phyloP scores from a whole-genome alignment of 2,797 vertebrate genomes.

The Synanceia verrucosa region DNA sequence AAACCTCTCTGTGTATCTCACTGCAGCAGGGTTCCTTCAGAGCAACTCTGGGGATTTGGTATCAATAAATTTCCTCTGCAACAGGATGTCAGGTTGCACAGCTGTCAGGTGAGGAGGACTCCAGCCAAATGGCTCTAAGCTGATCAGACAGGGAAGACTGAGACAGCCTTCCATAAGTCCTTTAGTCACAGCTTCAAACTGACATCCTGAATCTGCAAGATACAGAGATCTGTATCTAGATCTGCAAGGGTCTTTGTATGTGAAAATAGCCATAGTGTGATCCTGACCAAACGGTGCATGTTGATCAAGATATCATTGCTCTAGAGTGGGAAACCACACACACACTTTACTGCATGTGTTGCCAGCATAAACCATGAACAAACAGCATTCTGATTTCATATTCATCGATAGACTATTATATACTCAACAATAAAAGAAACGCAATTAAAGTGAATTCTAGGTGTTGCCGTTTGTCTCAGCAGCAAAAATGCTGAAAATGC shows the following conservation, averaged over 20 bases:
- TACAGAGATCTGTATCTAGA: neutral
- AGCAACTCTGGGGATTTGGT: neutral
- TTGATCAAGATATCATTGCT: neutral
- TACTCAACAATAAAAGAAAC: no score
- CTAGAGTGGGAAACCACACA: neutral
- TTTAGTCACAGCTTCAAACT: neutral
- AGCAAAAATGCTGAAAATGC: no score
- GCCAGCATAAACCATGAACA: neutral
- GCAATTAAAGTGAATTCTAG: no score
- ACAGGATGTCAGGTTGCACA: conserved; percentile 11
- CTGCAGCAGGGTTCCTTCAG: neutral
- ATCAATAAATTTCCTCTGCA: neutral
- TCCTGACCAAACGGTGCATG: neutral
- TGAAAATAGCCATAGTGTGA: neutral
- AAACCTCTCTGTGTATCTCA: neutral
- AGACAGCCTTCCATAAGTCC: neutral
- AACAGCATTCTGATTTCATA: neutral
- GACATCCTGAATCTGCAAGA: neutral
- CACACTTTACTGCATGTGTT: no score
- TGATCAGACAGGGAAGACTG: neutral
- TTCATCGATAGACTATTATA: neutral
- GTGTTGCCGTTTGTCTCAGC: no score
- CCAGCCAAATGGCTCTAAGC: neutral
- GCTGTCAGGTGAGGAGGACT: conserved; percentile 19
- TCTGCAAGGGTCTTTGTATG: neutral